Evolutionary conservation across 1,140 invertebrate genomes (phyloP), one percentile per base, ranked within the genome.

Genomic region (Mycetomoellerius zeteki): DNA sequence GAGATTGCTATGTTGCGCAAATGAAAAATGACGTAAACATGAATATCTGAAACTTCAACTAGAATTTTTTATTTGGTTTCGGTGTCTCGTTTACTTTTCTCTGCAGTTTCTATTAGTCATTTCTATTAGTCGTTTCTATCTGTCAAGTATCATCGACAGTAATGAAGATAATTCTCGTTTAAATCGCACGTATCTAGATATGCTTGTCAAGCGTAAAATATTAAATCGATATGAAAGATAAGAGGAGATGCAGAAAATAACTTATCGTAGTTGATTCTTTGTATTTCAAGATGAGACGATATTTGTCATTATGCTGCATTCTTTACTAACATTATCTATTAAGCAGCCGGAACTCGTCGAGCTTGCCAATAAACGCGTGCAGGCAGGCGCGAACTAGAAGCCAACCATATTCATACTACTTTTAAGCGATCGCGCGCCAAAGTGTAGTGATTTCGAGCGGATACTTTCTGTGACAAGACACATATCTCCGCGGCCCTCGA

Each of bases 401-500:
- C 24, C 19, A 47, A 2, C 12, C 5, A 4, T 27, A 30, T 72
- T 6, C 12, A 14, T 24, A 64, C 4, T 50, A 30, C 12, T 82
- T 43, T 43, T 54, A 21, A 27, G n/a, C 54, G 19, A 73, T 43
- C 52, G 24, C 43, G 52, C 24, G 14, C 37, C n/a, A 30, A 72
- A 86, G 58, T 89, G 84, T 77, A 75, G 72, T 89, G 88, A 87
- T 87, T 89, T 67, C 82, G 77, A 86, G 50, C 76, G n/a, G 50
- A 78, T 65, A 87, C 58, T 87, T 89, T 89, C 89, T 77, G 85
- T 75, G 89, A 86, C 87, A 86, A 89, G 69, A 73, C 60, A 78
- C 58, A 80, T 43, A 43, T 8, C 10, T 52, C 21, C 47, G 69
- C 24, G 33, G 56, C 56, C 8, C 75, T 76, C 12, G 87, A 24